phyloP scores from a whole-genome alignment of 2,888 invertebrate species.

The Graphium colonna region DNA sequence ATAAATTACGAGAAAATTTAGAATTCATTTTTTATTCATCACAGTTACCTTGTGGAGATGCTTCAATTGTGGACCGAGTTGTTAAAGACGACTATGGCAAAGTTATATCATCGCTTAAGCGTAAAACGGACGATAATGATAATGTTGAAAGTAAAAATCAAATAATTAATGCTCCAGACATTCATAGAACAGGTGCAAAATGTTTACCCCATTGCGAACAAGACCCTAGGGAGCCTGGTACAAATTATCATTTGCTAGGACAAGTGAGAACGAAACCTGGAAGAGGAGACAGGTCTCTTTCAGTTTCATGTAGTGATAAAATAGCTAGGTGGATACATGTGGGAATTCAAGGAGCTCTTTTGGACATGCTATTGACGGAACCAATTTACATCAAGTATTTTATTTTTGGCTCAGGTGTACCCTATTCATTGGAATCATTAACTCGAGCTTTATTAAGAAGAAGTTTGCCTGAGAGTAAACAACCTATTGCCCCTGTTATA shows the following conservation, averaged over 20 bases:
- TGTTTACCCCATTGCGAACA: conserved; percentile 78
- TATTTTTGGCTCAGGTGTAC: conserved; percentile 84
- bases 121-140: conserved; percentile 36
- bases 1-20: conserved; percentile 76
- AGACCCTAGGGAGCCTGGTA: conserved; percentile 81
- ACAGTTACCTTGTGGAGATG: conserved; percentile 96
- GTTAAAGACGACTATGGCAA: conserved; percentile 49
- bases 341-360: conserved; percentile 91
- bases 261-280: conserved; percentile 93
- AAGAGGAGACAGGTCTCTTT: conserved; percentile 91
- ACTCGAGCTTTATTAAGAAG: conserved; percentile 74
- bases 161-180: conserved; percentile 38
- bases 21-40: conserved; percentile 92
- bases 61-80: conserved; percentile 87
- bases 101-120: conserved; percentile 42
- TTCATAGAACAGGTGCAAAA: conserved; percentile 95
- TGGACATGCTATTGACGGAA: conserved; percentile 82
- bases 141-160: conserved; percentile 39
- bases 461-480: conserved; percentile 22
- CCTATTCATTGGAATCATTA: conserved; percentile 81
- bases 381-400: conserved; percentile 86
- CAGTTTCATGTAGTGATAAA: conserved; percentile 97
- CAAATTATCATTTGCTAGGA: conserved; percentile 83
- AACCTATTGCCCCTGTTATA: conserved; percentile 26
- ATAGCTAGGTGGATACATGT: conserved; percentile 92